phyloP scores from a whole-genome alignment of 2,888 invertebrate genomes.

The Scaptomyza tumidula region DNA sequence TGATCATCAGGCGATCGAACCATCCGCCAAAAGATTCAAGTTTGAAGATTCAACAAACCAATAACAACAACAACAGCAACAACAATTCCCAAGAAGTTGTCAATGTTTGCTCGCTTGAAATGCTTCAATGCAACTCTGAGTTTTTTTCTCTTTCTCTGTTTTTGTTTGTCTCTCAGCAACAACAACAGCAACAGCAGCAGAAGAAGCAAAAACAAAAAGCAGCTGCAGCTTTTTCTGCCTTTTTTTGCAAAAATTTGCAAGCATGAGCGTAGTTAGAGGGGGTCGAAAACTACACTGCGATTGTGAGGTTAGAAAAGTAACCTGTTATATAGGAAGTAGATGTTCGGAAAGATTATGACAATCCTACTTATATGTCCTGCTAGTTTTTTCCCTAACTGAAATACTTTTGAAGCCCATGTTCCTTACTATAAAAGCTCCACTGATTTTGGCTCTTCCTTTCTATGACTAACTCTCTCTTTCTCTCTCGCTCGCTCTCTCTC shows the following conservation, averaged over 20 bases:
- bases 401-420: not conserved
- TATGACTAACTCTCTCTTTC: too few species aligned
- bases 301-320: not conserved
- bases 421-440: not conserved
- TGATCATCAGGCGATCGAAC: constrained; percentile 65
- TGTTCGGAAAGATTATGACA: too few species aligned
- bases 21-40: constrained; percentile 51
- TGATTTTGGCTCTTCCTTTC: constrained; percentile 1
- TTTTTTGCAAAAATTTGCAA: constrained; percentile 39
- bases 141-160: constrained; percentile 9
- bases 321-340: too few species aligned
- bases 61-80: constrained; percentile 34
- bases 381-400: too few species aligned
- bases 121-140: constrained; percentile 71
- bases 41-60: constrained; percentile 25
- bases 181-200: not conserved
- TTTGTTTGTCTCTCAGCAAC: constrained; percentile 20
- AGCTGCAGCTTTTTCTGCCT: constrained; percentile 18
- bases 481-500: not conserved
- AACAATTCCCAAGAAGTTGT: constrained; percentile 73
- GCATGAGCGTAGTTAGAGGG: not conserved
- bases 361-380: too few species aligned
- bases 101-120: constrained; percentile 72
- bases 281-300: not conserved
- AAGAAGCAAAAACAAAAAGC: not conserved